A percentile compares a stretch with the other conserved stretches of the same genome.
Evolutionary conservation across 2,113 vertebrate genomes (phyloP).

Genomic region (Elachura formosa): DNA sequence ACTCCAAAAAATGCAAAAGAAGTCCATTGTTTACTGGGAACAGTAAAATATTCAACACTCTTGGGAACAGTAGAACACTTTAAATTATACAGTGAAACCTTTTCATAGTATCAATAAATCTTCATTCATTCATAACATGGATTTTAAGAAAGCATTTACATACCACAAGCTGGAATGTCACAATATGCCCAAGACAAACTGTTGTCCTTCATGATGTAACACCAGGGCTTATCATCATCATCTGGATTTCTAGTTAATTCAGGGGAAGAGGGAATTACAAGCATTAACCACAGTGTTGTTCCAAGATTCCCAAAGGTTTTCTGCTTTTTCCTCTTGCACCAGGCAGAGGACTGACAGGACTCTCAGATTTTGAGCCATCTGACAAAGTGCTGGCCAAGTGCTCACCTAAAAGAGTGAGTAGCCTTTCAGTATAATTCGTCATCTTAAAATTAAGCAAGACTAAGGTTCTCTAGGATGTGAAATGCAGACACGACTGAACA

Average conservation of each 20-base stretch:
- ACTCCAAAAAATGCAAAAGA: not conserved
- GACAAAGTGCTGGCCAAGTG: not conserved
- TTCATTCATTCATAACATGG: not conserved
- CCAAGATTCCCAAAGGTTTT: not conserved
- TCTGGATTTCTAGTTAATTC: constrained; percentile 84
- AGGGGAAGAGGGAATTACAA: not conserved
- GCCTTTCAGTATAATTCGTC: not conserved
- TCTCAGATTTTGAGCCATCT: not conserved
- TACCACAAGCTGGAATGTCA: constrained; percentile 74
- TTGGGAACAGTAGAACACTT: not conserved
- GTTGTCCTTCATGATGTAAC: constrained; percentile 80
- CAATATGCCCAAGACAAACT: constrained; percentile 91
- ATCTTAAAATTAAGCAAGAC: not conserved
- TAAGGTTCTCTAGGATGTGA: not conserved
- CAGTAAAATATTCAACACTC: not conserved
- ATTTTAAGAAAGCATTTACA: constrained; percentile 19
- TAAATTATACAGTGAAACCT: not conserved
- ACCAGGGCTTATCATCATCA: constrained; percentile 86
- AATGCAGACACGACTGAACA: not conserved
- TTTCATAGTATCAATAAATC: not conserved
- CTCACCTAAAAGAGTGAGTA: not conserved
- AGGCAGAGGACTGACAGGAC: not conserved
- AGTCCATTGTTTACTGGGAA: not conserved
- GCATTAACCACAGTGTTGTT: not conserved
- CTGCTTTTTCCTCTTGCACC: not conserved